Conservation (phyloP, 2,888 invertebrate species). For the Ophion ventricosus region DNA sequence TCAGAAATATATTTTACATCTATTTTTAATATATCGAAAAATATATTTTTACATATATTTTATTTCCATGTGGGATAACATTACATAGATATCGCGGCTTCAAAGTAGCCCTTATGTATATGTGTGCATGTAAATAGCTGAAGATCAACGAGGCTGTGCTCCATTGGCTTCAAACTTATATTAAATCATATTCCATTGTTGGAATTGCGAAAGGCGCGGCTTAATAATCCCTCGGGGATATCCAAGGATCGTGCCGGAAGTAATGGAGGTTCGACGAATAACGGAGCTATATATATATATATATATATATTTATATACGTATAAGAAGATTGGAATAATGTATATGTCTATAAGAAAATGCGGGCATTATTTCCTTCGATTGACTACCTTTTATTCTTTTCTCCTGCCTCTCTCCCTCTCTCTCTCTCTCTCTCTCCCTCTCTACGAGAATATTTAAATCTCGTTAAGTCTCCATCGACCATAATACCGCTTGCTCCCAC, state of each 20-base stretch:
- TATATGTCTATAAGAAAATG: conserved; percentile 67
- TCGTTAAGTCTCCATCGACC: neutral
- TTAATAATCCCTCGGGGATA: conserved; percentile 74
- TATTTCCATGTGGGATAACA: no score
- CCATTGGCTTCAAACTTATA: conserved; percentile 73
- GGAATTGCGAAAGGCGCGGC: conserved; percentile 69
- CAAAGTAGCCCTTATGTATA: neutral
- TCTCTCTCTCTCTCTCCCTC: conserved; percentile 9
- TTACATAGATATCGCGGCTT: neutral
- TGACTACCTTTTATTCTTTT: conserved; percentile 68
- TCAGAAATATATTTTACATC: no score
- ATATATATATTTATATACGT: neutral
- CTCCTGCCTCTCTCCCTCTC: conserved; percentile 24
- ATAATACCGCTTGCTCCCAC: conserved; percentile 5
- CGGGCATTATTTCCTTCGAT: conserved; percentile 71
- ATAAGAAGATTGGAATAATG: conserved; percentile 39
- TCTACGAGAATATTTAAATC: conserved; percentile 30
- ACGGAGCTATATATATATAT: conserved; percentile 18
- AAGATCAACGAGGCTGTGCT: conserved; percentile 62
- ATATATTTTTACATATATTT: no score
- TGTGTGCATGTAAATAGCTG: conserved; percentile 68
- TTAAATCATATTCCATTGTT: conserved; percentile 78
- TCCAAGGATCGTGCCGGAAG: conserved; percentile 67
- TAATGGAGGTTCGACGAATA: conserved; percentile 64
- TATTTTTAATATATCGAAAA: no score